phyloP scores from a whole-genome alignment of 2,113 vertebrate species.

The Eidolon helvum region DNA sequence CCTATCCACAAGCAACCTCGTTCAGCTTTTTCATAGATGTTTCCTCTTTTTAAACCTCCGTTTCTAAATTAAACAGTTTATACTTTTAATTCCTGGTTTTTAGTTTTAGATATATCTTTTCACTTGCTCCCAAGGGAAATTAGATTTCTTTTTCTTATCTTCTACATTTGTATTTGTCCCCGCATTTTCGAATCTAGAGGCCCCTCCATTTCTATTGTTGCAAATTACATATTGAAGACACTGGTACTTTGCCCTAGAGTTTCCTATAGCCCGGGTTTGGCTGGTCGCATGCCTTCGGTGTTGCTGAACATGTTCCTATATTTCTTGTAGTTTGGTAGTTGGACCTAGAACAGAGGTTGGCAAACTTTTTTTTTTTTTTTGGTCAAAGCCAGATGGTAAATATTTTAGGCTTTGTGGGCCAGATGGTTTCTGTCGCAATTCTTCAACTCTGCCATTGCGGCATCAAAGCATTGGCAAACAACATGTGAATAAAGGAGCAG shows the following conservation, averaged over 20 bases:
- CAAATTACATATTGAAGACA: not conserved
- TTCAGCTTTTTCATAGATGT: not conserved
- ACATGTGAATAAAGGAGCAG: fast-evolving
- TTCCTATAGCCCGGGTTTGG: not conserved
- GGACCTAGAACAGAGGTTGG: not conserved
- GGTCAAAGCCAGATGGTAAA: not conserved
- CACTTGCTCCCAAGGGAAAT: not conserved
- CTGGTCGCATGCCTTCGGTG: not conserved
- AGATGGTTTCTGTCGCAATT: not conserved
- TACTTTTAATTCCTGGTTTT: not conserved
- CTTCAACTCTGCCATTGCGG: not conserved
- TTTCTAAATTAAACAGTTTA: not conserved
- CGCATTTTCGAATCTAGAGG: not conserved
- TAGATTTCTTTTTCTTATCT: not conserved
- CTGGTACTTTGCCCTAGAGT: fast-evolving
- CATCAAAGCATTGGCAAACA: not conserved
- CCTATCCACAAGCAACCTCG: not conserved
- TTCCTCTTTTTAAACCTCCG: not conserved
- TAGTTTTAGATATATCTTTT: not conserved
- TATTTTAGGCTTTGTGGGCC: not conserved
- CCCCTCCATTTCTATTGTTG: not conserved
- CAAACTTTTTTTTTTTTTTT: not conserved
- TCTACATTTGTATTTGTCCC: not conserved
- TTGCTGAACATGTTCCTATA: not conserved
- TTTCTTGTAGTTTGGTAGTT: not conserved